Evolutionary conservation across 1,140 invertebrate genomes (phyloP), one percentile per base, ranked within the genome.

Genomic region (Cephus cinctus): DNA sequence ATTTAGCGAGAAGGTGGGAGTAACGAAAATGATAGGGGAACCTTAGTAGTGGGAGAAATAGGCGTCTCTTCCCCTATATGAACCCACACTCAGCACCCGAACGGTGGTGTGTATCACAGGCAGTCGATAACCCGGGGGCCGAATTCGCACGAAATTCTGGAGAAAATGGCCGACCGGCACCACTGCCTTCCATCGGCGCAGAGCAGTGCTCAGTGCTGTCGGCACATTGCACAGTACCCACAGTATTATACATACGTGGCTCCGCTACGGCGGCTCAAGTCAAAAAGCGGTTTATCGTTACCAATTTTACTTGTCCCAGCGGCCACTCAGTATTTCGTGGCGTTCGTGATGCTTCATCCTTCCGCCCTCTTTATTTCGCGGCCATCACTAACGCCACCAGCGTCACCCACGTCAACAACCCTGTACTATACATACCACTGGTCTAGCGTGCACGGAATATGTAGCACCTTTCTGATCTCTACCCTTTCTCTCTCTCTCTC

Each of bases 81-180:
- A 36, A 46, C 54, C 39, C 21, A 4, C 40, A 14, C 15, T 9
- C n/a, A 34, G 22, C 45, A 19, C 47, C 25, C 48, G 19, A 34
- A 36, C 43, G 49, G n/a, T n/a, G n/a, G n/a, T n/a, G n/a, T n/a
- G n/a, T n/a, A n/a, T n/a, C n/a, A 36, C 34, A 48, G 56, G 51
- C 55, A 68, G 69, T 69, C 67, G 69, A 71, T 71, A n/a, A 69
- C 59, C 41, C 38, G 50, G 59, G 60, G 55, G 54, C 60, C 59
- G 63, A 63, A 69, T 59, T 65, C 61, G 63, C 59, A 67, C 62
- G 59, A 57, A 63, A 68, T 63, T 65, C 62, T 56, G 56, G 48
- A 67, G 57, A 71, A 71, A 71, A 71, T 71, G 68, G 68, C 68
- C 61, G 67, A 61, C 49, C 50, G 35, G 35, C 35, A 38, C 18